Evolutionary conservation across 2,797 vertebrate genomes (phyloP).

Genomic region (Chloroceryle amazona): DNA sequence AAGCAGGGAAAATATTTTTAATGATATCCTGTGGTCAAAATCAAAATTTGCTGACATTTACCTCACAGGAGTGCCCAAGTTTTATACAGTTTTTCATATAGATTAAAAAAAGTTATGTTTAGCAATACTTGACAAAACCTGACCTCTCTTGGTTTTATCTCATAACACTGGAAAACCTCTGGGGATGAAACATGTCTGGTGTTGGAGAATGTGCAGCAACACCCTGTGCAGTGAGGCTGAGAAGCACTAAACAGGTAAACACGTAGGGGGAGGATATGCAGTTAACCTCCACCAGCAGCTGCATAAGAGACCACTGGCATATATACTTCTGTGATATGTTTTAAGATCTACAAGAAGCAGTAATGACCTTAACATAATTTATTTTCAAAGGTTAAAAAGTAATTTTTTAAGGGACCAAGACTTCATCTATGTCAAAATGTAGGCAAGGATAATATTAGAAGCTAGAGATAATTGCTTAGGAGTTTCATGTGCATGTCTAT

Average conservation of each 20-base stretch:
- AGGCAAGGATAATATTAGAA: not conserved
- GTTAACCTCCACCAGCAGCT: not conserved
- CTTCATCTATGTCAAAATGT: not conserved
- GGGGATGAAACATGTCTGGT: not conserved
- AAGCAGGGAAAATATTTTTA: slow-evolving; percentile 50
- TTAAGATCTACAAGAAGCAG: not conserved
- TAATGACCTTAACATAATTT: not conserved
- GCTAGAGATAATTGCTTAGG: not conserved
- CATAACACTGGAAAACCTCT: not conserved
- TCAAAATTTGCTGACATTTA: slow-evolving; percentile 22
- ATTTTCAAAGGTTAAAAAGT: not conserved
- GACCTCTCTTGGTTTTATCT: not conserved
- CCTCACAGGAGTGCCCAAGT: not conserved
- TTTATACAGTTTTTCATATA: not conserved
- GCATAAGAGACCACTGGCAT: not conserved
- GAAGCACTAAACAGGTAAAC: not conserved
- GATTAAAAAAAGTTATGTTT: not conserved
- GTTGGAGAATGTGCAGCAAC: not conserved
- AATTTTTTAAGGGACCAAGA: not conserved
- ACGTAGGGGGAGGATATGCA: rapidly evolving
- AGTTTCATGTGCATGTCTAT: not conserved
- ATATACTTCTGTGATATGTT: not conserved
- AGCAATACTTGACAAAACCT: not conserved
- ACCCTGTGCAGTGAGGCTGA: not conserved
- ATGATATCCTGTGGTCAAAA: slow-evolving; percentile 15